Evolutionary conservation across 37 sponge, comb jelly and placozoan species (phyloP), one percentile per base, ranked within the genome.

Genomic region (Petrosia ficiformis): DNA sequence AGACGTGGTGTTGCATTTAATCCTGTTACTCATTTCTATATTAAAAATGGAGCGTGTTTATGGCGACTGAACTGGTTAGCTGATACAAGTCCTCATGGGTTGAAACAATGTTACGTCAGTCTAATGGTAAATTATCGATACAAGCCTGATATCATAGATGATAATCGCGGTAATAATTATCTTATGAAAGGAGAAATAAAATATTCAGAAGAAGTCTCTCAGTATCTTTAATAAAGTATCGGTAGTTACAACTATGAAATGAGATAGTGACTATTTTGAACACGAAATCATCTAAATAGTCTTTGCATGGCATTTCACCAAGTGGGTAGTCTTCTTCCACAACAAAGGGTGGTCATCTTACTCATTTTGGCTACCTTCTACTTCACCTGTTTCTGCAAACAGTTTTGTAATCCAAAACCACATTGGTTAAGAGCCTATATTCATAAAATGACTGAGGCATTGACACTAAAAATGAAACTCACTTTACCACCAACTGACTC

Each of bases 101-200:
- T 94, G 42, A 37, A 80, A 19, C 52, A 73, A 24, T 90, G 88
- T 1, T 84, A 80, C 56, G n/a, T n/a, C n/a, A 91, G 95, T 10
- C 33, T 94, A 21, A 94, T 94, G 95, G 87, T 72, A 24, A 94
- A 94, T 77, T 94, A 94, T 66, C n/a, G n/a, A n/a, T n/a, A n/a
- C n/a, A n/a, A n/a, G n/a, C n/a, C n/a, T n/a, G n/a, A n/a, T n/a
- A n/a, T n/a, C n/a, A n/a, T n/a, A n/a, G n/a, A n/a, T n/a, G n/a
- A n/a, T n/a, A n/a, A n/a, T n/a, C n/a, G n/a, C n/a, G n/a, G n/a
- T n/a, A n/a, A n/a, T n/a, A n/a, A n/a, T n/a, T n/a, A n/a, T n/a
- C n/a, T n/a, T n/a, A n/a, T n/a, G n/a, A n/a, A n/a, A n/a, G n/a
- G n/a, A n/a, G n/a, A n/a, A n/a, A n/a, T n/a, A n/a, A n/a, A n/a